Percentiles rank a stretch among this genome's conserved stretches.
Evolutionary conservation across 2,113 vertebrate genomes (phyloP).

Genomic region (Chamaea fasciata): DNA sequence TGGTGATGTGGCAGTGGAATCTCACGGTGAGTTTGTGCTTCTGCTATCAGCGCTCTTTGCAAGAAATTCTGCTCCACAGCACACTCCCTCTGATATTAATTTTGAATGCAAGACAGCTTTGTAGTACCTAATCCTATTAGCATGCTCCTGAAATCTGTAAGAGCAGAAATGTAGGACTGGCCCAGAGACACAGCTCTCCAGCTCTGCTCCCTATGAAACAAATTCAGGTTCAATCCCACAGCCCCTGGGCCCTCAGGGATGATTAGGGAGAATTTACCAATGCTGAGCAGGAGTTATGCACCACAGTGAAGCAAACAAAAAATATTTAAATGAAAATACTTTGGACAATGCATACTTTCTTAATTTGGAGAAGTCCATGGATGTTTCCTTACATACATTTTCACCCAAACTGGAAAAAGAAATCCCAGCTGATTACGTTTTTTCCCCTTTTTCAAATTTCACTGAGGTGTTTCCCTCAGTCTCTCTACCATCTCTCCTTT

Average conservation of each 20-base stretch:
- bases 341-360: not conserved
- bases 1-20: not conserved
- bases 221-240: not conserved
- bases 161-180: not conserved
- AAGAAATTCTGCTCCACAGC: not conserved
- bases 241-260: not conserved
- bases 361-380: not conserved
- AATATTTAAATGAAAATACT: not conserved
- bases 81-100: not conserved
- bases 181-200: not conserved
- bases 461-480: not conserved
- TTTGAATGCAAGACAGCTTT: slow-evolving; percentile 10
- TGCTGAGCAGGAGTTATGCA: fast-evolving
- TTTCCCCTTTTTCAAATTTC: not conserved
- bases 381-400: not conserved
- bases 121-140: slow-evolving; percentile 35
- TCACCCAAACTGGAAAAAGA: not conserved
- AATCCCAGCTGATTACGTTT: not conserved
- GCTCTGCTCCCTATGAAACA: not conserved
- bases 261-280: not conserved
- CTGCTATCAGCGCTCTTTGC: not conserved
- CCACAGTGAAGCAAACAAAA: not conserved
- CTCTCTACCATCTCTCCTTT: not conserved
- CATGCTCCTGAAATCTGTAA: slow-evolving; percentile 18
- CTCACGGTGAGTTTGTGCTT: not conserved